Percentiles rank a stretch among this genome's conserved stretches.
Conservation (phyloP, 2,113 vertebrate species). For the Alethe castanea region DNA sequence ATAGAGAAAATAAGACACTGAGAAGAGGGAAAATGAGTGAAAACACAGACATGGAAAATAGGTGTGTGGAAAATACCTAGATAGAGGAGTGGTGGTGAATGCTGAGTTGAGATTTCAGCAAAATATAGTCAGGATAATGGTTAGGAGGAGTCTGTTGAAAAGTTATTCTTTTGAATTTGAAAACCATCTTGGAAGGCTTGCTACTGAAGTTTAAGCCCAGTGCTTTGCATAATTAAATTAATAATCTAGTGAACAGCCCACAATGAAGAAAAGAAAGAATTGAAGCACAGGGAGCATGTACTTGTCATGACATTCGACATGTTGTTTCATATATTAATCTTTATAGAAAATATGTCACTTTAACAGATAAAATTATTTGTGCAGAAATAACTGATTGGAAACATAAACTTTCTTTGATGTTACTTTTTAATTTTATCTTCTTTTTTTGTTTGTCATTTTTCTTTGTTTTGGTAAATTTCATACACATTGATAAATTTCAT, state of each 20-base stretch:
- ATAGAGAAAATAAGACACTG: background rate
- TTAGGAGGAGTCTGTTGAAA: background rate
- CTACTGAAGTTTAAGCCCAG: accelerated
- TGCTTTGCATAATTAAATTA: background rate
- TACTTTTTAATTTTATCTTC: background rate
- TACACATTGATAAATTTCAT: background rate
- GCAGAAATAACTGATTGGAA: background rate
- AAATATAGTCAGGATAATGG: background rate
- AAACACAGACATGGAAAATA: background rate
- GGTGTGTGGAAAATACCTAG: background rate
- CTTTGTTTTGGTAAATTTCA: background rate
- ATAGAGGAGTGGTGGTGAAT: background rate
- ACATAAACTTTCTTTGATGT: background rate
- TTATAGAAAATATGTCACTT: background rate
- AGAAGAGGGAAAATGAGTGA: background rate
- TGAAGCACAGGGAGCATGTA: background rate
- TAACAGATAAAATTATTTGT: background rate
- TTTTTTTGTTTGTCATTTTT: background rate
- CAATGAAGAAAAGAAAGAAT: background rate
- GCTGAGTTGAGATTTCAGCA: background rate
- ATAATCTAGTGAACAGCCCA: background rate
- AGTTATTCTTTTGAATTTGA: background rate
- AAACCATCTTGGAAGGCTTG: background rate
- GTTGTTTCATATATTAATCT: background rate
- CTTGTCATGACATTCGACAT: background rate